phyloP scores from a whole-genome alignment of 2,113 vertebrate species.

The Phycodurus eques region DNA sequence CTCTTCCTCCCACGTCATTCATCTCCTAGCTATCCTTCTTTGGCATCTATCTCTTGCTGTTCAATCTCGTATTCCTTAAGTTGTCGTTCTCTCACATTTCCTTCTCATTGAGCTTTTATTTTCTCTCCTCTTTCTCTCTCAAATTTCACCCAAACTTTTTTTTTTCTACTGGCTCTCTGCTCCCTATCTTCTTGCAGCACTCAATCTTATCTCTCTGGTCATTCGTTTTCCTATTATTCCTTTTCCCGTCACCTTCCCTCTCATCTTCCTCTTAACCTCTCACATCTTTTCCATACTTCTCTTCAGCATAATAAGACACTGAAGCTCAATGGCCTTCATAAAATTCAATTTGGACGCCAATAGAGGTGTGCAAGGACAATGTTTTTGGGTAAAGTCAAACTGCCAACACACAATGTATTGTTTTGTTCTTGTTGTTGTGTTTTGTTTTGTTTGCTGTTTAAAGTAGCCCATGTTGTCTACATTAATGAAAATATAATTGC shows the following conservation, averaged over 20 bases:
- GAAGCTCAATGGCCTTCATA: not conserved
- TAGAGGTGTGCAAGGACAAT: not conserved
- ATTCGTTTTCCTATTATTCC: not conserved
- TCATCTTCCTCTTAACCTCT: not conserved
- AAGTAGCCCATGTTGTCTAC: not conserved
- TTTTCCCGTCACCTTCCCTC: not conserved
- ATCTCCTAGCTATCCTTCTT: slow-evolving; percentile 31
- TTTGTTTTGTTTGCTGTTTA: not conserved
- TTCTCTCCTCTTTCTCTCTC: slow-evolving; percentile 13
- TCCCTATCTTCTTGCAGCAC: not conserved
- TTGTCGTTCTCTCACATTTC: slow-evolving; percentile 13
- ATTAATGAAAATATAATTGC: too few relatives aligned
- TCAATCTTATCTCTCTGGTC: not conserved
- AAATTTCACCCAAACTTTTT: slow-evolving; percentile 16
- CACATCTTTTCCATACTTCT: not conserved
- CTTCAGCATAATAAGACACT: not conserved
- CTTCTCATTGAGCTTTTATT: slow-evolving; percentile 22
- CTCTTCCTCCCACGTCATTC: slow-evolving; percentile 30
- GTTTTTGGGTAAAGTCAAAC: not conserved
- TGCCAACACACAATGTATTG: not conserved
- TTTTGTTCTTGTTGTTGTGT: not conserved
- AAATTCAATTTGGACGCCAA: not conserved
- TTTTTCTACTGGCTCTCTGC: not conserved
- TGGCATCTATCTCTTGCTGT: slow-evolving; percentile 19
- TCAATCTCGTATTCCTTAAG: slow-evolving; percentile 12